These are phyloP conservation scores for Parazoanthus swiftii DNA, from an alignment of 92 coral and sea anemone species.

Conservation along the genomic window DNA sequence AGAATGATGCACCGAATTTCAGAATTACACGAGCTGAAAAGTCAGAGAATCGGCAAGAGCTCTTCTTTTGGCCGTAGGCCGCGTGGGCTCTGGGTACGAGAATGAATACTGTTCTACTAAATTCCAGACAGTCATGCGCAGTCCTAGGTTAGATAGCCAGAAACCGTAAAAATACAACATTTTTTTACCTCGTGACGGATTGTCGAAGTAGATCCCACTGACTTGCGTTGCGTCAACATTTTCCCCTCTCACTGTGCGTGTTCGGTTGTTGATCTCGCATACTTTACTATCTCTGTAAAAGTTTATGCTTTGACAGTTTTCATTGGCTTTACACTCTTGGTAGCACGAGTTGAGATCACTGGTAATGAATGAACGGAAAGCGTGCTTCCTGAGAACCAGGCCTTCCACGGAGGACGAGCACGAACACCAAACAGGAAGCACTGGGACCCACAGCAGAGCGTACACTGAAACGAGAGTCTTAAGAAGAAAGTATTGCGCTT, in stretches of 20 bases:
- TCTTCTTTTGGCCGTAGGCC: no score
- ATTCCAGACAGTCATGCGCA: no score
- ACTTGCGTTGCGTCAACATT: neutral
- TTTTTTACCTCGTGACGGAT: conserved; percentile 47
- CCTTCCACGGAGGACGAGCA: conserved; percentile 51
- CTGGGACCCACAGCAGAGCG: neutral
- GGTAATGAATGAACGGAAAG: neutral
- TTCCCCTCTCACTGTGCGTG: neutral
- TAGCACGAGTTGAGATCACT: conserved; percentile 44
- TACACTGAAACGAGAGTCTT: conserved; percentile 5
- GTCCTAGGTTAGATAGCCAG: no score
- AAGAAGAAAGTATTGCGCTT: neutral
- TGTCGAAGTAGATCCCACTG: conserved; percentile 45
- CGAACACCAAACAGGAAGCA: neutral
- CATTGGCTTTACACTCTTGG: conserved; percentile 39
- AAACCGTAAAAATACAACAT: no score
- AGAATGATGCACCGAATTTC: no score
- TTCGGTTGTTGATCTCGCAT: conserved; percentile 54
- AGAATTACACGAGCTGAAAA: no score
- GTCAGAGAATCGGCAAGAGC: no score
- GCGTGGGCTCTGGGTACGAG: no score
- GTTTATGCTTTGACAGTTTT: conserved; percentile 48
- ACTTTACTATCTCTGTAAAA: conserved; percentile 37
- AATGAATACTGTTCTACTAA: no score
- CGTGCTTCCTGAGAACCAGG: conserved; percentile 32